phyloP scores from a whole-genome alignment of 1,140 invertebrate species.

The Plectus sambesii region DNA sequence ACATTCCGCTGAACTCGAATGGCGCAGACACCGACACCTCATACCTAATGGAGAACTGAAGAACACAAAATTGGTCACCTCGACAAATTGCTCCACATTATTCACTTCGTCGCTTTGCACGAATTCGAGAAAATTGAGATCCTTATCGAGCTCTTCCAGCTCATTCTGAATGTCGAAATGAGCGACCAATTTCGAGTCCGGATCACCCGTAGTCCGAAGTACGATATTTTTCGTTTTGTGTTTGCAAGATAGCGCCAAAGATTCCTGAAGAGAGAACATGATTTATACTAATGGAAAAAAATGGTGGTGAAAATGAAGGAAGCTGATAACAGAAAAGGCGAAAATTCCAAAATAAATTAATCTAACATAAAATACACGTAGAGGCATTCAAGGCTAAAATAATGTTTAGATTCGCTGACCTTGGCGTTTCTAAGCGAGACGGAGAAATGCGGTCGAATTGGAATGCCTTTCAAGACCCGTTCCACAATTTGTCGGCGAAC shows the following conservation, averaged over 20 bases:
- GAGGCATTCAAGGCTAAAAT: too few species aligned
- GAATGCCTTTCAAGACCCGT: conserved; percentile 41
- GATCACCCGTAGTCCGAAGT: conserved; percentile 14
- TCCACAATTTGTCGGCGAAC: conserved; percentile 43
- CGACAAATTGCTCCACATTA: conserved; percentile 40
- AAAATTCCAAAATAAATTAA: too few species aligned
- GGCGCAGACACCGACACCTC: too few species aligned
- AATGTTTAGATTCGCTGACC: too few species aligned
- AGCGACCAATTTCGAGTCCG: too few species aligned
- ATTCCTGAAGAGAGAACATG: conserved; percentile 26
- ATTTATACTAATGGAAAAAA: too few species aligned
- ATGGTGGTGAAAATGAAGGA: too few species aligned
- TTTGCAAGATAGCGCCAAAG: conserved; percentile 34
- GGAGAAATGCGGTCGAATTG: conserved; percentile 39
- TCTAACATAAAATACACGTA: too few species aligned
- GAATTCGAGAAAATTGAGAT: conserved; percentile 39
- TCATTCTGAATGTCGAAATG: conserved; percentile 42
- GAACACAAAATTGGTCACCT: too few species aligned
- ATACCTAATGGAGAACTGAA: too few species aligned
- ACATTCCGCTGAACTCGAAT: too few species aligned
- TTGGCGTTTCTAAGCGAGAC: conserved; percentile 42
- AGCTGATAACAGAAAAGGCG: conserved; percentile 9
- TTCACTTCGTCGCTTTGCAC: conserved; percentile 43
- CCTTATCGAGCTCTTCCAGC: conserved; percentile 42
- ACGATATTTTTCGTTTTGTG: conserved; percentile 24